These are phyloP conservation scores for Cataglyphis cursor DNA, from an alignment of 2,888 invertebrate species.

Conservation along the genomic window DNA sequence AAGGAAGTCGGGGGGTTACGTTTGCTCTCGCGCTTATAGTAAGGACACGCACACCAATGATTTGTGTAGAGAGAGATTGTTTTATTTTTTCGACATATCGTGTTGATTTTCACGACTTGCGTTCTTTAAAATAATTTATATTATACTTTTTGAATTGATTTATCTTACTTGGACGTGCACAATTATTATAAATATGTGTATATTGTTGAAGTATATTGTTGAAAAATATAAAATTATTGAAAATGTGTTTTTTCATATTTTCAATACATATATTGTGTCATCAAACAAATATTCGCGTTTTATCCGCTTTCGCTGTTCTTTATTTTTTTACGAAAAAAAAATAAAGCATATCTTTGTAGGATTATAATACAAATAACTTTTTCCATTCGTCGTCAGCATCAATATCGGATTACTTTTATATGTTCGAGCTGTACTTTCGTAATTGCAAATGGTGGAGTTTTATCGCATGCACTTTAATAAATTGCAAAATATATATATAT, in stretches of 20 bases:
- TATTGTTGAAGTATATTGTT: too few species aligned
- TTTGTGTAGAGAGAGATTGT: background rate
- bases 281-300: background rate
- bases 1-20: constrained; percentile 24
- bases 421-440: constrained; percentile 9
- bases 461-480: constrained; percentile 2
- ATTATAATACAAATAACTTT: constrained; percentile 6
- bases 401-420: constrained; percentile 1
- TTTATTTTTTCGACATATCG: constrained; percentile 38
- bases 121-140: background rate
- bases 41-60: constrained; percentile 2
- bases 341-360: background rate
- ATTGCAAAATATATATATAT: constrained; percentile 28
- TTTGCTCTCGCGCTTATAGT: background rate
- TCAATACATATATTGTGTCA: background rate
- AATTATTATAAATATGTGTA: constrained; percentile 1
- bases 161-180: background rate
- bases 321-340: background rate
- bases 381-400: background rate
- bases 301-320: background rate
- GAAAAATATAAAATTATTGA: background rate
- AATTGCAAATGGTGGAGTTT: constrained; percentile 19
- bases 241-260: background rate
- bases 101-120: background rate
- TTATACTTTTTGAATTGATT: background rate